Base-by-base conservation (phyloP, 2,888 invertebrate genomes). In the Amiota communis region DNA sequence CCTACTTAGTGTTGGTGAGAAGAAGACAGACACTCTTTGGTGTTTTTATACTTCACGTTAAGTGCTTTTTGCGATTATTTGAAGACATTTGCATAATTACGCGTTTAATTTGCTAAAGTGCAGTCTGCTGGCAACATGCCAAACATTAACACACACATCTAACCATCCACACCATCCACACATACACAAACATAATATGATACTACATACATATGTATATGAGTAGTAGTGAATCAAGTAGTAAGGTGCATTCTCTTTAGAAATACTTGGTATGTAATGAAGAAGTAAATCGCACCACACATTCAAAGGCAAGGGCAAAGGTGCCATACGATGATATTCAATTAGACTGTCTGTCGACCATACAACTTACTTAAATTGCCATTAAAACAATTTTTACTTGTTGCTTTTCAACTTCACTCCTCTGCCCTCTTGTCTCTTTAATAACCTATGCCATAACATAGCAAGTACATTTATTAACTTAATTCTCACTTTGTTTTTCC, bases 21-120 rank as follows among this genome's bases (percentile, higher is more conserved):
- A 36, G 36, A 36, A 36, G 36, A 6, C 1, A 23, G 36, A 6
- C 36, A 6, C 36, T 36, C 8, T 2, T 36, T 36, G 36, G 8
- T 36, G 36, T 36, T 36, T 36, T 36, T 36, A 36, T 36, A 36
- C 6, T 36, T 36, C 36, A 36, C 6, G 6, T 36, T 36, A 36
- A 82, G 81, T 85, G 81, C 84, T 84, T 81, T 83, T 78, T 78
- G 79, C 78, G 76, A 75, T 85, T 83, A 80, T 82, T 78, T 77
- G 76, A 76, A 78, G 78, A 77, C 83, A 85, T 83, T 85, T 83
- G 84, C 85, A 85, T 85, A 83, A 83, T 83, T 85, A 78, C 81
- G 77, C 85, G 82, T 80, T 83, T 83, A 83, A 85, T 83, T 83
- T 83, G 74, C 82, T 80, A 80, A 82, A 83, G 83, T 83, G 83